Base-by-base conservation (phyloP, 2,888 invertebrate species). In the Andrena bucephala region DNA sequence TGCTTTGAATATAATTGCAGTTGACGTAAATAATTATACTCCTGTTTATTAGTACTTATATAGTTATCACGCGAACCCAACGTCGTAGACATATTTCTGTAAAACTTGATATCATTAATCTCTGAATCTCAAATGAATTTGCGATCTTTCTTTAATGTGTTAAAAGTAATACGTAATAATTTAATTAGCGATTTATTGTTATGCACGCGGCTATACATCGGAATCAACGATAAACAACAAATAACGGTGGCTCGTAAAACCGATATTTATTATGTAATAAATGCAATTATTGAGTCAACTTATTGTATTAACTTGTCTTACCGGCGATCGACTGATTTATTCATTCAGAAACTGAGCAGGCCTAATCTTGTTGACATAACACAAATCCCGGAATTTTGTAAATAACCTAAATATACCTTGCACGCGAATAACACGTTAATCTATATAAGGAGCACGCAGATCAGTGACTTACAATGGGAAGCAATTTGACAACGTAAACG, bases 391-490 rank as follows among this genome's bases (percentile, higher is more conserved):
- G 42, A 70, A 33, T 27, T 16, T 27, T 24, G 52, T n/a, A 24
- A 74, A 63, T 4, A 13, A 62, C 62, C 20, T 29, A 65, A 52
- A 77, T 59, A 36, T n/a, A 57, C 50, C 48, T 69, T 29, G 36
- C 36, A 4, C 13, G 42, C 57, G 33, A 24, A 59, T 36, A 16
- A 29, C 29, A 31, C 20, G 31, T 62, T 80, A 80, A 80, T 78
- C 80, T 80, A n/a, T n/a, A n/a, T n/a, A 71, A 77, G 52, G 77
- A 48, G 31, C 36, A 60, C 31, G 13, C 1, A 52, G 13, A 60
- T 52, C 52, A 70, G 8, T 31, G 33, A 50, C 33, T 24, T 60
- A 6, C 27, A 54, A 42, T 27, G 1, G n/a, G 27, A 24, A 54
- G 36, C 0, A 27, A 33, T 16, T 69, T 76, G 57, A n/a, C 2